Percentiles rank a stretch among this genome's conserved stretches.
Evolutionary conservation across 2,113 vertebrate species (phyloP).

Genomic region (Chlorocebus sabaeus): DNA sequence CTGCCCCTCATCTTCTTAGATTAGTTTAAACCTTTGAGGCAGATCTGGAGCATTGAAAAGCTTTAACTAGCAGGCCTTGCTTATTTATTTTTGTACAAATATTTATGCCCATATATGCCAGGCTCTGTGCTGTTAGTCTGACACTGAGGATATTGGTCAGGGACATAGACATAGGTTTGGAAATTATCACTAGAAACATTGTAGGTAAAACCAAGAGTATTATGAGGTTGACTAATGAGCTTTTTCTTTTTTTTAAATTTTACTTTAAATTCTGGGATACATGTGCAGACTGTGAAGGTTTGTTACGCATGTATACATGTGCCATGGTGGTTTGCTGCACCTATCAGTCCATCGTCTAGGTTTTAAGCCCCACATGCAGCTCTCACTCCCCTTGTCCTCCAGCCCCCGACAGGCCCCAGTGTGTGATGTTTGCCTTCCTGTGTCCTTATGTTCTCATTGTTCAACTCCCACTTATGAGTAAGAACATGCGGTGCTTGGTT

Average conservation of each 20-base stretch:
- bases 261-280: too few species aligned
- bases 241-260: neutral
- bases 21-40: neutral
- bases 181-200: neutral
- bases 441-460: too few species aligned
- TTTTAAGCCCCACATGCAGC: too few species aligned
- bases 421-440: too few species aligned
- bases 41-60: neutral
- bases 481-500: too few species aligned
- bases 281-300: too few species aligned
- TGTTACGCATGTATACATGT: too few species aligned
- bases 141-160: neutral
- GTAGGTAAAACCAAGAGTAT: neutral
- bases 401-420: accelerated
- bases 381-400: too few species aligned
- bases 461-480: too few species aligned
- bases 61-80: neutral
- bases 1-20: neutral
- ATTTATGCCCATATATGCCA: neutral
- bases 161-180: neutral
- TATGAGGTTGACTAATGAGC: neutral
- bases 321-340: too few species aligned
- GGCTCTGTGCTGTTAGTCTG: neutral
- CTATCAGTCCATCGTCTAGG: too few species aligned
- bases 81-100: neutral